A percentile compares a stretch with the other conserved stretches of the same genome.
Conservation (phyloP, 1,140 invertebrate genomes). For the Octopus sinensis region DNA sequence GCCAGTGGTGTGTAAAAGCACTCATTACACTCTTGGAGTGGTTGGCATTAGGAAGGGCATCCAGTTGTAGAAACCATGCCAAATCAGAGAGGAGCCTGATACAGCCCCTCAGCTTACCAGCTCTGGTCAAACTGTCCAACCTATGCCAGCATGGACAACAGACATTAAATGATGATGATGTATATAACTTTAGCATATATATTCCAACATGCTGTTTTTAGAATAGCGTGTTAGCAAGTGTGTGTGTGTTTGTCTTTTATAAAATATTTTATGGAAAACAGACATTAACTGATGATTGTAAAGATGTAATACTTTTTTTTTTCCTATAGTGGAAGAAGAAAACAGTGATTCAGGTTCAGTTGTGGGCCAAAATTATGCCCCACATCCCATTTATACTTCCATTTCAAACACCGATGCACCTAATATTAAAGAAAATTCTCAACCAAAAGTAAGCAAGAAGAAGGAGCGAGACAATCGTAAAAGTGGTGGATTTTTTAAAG, state of each 20-base stretch:
- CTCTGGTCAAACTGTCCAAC: background rate
- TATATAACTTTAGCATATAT: too few species aligned
- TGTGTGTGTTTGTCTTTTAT: background rate
- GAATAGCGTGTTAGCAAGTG: too few species aligned
- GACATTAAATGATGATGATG: background rate
- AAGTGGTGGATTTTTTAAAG: conserved; percentile 66
- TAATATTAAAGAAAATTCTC: too few species aligned
- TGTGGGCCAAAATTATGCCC: conserved; percentile 71
- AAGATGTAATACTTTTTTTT: conserved; percentile 1
- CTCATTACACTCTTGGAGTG: too few species aligned
- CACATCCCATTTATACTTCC: conserved; percentile 46
- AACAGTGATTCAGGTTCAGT: conserved; percentile 62
- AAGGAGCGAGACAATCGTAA: conserved; percentile 66
- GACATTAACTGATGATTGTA: background rate
- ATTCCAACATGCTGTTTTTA: too few species aligned
- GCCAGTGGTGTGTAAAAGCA: too few species aligned
- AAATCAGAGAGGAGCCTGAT: too few species aligned
- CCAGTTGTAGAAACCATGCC: too few species aligned
- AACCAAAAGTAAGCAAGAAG: conserved; percentile 54
- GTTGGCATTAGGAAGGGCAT: too few species aligned
- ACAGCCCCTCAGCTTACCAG: background rate
- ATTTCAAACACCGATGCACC: too few species aligned
- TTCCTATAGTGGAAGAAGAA: conserved; percentile 60
- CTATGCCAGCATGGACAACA: background rate
- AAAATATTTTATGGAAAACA: background rate